Evolutionary conservation across 2,113 vertebrate genomes (phyloP).

Genomic region (Riparia riparia): DNA sequence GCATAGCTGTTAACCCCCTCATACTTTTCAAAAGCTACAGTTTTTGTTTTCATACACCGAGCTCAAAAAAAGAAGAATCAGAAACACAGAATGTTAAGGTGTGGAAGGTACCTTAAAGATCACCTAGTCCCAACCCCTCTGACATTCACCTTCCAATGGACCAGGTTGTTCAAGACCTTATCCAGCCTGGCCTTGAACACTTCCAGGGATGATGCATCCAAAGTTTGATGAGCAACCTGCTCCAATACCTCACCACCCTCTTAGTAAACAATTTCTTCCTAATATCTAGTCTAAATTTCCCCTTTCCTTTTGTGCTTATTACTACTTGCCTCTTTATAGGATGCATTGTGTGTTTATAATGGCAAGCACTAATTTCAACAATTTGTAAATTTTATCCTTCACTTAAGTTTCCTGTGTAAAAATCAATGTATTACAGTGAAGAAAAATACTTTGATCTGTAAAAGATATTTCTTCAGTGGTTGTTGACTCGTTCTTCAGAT

Average conservation of each 20-base stretch:
- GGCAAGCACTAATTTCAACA: neutral
- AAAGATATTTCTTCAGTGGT: neutral
- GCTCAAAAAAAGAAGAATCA: neutral
- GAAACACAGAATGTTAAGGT: neutral
- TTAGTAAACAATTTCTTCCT: neutral
- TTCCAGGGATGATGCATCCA: neutral
- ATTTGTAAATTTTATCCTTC: neutral
- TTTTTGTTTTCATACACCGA: neutral
- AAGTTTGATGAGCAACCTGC: neutral
- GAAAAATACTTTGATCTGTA: neutral
- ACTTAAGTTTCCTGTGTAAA: neutral
- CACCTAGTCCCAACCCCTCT: neutral
- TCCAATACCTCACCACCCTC: neutral
- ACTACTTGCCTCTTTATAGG: neutral
- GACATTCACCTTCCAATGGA: neutral
- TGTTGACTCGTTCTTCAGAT: neutral
- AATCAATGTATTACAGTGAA: neutral
- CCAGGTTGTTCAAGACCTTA: neutral
- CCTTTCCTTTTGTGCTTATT: neutral
- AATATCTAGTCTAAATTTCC: neutral
- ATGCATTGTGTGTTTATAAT: neutral
- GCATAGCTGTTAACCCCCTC: fast-evolving
- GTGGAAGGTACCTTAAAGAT: neutral
- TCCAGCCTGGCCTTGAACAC: neutral
- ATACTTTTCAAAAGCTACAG: neutral